Conservation (phyloP, 2,113 vertebrate genomes). For the Misgurnus anguillicaudatus region DNA sequence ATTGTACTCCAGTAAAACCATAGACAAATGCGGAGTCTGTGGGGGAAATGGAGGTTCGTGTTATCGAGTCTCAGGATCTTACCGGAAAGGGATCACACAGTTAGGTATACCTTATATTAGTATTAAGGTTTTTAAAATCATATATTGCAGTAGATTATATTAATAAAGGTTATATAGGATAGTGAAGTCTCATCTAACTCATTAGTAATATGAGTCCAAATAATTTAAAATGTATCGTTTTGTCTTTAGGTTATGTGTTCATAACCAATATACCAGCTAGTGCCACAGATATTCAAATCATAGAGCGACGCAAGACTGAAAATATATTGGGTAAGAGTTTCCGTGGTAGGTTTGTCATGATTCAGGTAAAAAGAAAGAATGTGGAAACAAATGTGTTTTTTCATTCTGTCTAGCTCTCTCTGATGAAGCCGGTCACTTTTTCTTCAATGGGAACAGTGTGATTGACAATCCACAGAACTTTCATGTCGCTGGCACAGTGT, state of each 20-base stretch:
- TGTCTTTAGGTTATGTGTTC: constrained; percentile 80
- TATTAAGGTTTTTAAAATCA: background rate
- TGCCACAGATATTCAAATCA: constrained; percentile 86
- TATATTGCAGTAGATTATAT: background rate
- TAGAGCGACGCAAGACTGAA: constrained; percentile 87
- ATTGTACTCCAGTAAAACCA: constrained; percentile 78
- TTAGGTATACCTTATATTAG: constrained; percentile 81
- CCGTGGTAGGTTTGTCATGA: background rate
- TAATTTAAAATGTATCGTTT: constrained; percentile 27
- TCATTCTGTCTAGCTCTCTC: constrained; percentile 75
- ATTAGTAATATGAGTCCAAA: background rate
- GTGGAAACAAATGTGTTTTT: background rate
- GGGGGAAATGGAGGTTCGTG: constrained; percentile 85
- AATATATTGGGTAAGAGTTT: constrained; percentile 52
- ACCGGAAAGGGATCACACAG: constrained; percentile 86
- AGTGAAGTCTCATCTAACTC: no score
- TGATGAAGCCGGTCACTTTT: constrained; percentile 84
- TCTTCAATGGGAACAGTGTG: constrained; percentile 85
- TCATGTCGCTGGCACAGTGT: constrained; percentile 83
- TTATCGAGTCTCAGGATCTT: constrained; percentile 84
- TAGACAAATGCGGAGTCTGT: constrained; percentile 86
- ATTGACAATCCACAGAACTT: constrained; percentile 90
- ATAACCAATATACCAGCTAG: constrained; percentile 85
- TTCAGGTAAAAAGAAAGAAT: background rate
- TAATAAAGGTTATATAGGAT: background rate